A percentile compares a stretch with the other conserved stretches of the same genome.
Evolutionary conservation across 2,113 vertebrate genomes (phyloP).

Genomic region (Nestor notabilis): DNA sequence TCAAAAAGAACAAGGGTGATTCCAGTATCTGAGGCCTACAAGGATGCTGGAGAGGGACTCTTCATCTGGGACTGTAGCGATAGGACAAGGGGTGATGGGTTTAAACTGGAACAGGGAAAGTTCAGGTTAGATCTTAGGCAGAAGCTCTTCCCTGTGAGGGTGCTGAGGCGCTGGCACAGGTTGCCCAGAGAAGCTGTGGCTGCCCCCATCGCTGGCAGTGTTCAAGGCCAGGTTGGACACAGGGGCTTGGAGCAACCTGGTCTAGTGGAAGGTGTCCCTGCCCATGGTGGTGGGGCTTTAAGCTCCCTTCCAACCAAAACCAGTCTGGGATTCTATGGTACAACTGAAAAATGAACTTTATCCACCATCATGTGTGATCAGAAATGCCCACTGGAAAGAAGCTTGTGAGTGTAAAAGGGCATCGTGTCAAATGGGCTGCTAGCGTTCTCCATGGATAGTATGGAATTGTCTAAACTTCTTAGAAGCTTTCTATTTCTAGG

Average conservation of each 20-base stretch:
- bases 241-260: neutral
- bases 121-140: neutral
- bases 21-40: neutral
- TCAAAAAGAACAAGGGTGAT: neutral
- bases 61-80: neutral
- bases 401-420: neutral
- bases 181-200: neutral
- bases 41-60: neutral
- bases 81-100: neutral
- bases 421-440: neutral
- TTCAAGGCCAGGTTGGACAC: neutral
- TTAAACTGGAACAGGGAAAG: neutral
- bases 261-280: neutral
- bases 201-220: neutral
- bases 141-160: neutral
- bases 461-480: neutral
- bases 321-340: neutral
- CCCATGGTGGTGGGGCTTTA: neutral
- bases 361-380: rapidly evolving
- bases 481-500: neutral
- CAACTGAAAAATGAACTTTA: neutral
- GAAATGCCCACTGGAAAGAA: neutral
- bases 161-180: neutral
- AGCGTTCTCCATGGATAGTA: neutral
- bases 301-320: neutral